Conservation (phyloP, 2,888 invertebrate genomes). For the Ochropleura leucogaster region DNA sequence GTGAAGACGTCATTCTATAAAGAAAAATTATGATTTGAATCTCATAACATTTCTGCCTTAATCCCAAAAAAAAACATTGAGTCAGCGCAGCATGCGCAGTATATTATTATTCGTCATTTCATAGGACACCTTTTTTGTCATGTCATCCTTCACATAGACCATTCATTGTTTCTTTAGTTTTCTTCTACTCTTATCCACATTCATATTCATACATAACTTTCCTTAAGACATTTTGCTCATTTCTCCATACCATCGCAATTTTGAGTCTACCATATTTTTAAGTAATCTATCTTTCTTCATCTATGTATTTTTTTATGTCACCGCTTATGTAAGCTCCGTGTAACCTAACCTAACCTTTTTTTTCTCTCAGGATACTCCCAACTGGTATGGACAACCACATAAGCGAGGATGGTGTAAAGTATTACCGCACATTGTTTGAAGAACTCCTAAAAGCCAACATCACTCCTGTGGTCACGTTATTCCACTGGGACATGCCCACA, state of each 20-base stretch:
- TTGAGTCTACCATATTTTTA: too few relatives aligned
- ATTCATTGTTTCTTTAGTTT: too few relatives aligned
- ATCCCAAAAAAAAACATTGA: too few relatives aligned
- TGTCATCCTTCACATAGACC: too few relatives aligned
- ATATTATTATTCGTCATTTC: too few relatives aligned
- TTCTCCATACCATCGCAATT: too few relatives aligned
- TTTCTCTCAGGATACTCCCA: constrained; percentile 91
- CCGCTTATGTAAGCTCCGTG: neutral
- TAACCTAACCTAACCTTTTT: neutral
- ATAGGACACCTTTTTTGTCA: too few relatives aligned
- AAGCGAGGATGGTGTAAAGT: constrained; percentile 92
- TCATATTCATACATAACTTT: too few relatives aligned
- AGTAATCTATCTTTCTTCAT: neutral
- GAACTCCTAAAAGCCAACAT: constrained; percentile 92
- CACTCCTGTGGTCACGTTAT: constrained; percentile 92
- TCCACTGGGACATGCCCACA: constrained; percentile 91
- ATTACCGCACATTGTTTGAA: constrained; percentile 94
- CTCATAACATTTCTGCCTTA: neutral
- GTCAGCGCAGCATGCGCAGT: too few relatives aligned
- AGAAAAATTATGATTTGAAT: neutral
- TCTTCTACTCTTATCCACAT: too few relatives aligned
- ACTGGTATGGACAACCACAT: constrained; percentile 92
- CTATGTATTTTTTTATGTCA: too few relatives aligned
- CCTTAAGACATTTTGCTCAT: too few relatives aligned
- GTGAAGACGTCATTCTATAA: neutral